Evolutionary conservation across 2,888 invertebrate genomes (phyloP).

Genomic region (Orthosia gothica): DNA sequence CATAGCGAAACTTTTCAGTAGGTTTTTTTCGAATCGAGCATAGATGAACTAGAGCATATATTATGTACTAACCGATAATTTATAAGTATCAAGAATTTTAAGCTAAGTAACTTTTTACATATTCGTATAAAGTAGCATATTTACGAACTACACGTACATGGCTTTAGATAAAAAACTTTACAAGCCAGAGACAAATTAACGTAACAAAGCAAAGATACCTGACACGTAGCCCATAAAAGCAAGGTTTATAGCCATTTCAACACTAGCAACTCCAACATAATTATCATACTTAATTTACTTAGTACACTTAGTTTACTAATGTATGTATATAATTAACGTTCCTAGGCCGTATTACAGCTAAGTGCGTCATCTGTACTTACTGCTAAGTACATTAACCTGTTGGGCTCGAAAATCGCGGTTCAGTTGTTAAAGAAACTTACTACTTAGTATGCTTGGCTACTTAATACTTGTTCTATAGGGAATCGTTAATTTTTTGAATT

Average conservation of each 20-base stretch:
- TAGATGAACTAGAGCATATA: too few relatives aligned
- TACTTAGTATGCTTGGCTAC: not conserved
- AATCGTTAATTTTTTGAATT: not conserved
- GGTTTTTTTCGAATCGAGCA: too few relatives aligned
- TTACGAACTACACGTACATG: constrained; percentile 8
- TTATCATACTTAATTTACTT: constrained; percentile 38
- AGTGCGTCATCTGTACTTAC: constrained; percentile 25
- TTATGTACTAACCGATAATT: too few relatives aligned
- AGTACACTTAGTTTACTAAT: constrained; percentile 28
- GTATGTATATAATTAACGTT: constrained; percentile 31
- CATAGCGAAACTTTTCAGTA: too few relatives aligned
- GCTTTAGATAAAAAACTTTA: not conserved
- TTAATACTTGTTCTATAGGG: not conserved
- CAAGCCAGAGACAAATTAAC: not conserved
- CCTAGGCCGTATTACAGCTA: constrained; percentile 31
- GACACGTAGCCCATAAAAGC: constrained; percentile 28
- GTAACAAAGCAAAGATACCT: constrained; percentile 10
- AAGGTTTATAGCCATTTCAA: constrained; percentile 19
- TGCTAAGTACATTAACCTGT: constrained; percentile 21
- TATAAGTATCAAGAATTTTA: not conserved
- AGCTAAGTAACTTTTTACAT: not conserved
- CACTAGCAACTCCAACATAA: constrained; percentile 20
- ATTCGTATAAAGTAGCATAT: not conserved
- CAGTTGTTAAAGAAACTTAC: constrained; percentile 14
- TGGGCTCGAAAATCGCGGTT: constrained; percentile 9